phyloP scores from a whole-genome alignment of 2,113 vertebrate species.

The Isurus oxyrinchus region DNA sequence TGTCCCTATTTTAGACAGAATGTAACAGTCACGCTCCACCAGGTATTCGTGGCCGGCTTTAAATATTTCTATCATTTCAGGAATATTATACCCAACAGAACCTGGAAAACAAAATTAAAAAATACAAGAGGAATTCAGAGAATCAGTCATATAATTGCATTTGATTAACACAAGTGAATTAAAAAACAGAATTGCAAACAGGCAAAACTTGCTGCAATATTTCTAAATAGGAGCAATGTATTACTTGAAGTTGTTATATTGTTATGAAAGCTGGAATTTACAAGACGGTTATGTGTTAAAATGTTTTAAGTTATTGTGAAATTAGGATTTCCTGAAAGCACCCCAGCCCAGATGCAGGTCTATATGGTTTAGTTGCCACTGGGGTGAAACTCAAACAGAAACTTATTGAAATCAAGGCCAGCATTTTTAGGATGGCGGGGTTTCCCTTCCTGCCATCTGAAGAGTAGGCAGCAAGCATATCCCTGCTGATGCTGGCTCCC shows the following conservation, averaged over 20 bases:
- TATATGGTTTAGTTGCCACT: too few species aligned
- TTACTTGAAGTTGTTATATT: not conserved
- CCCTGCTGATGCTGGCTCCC: too few species aligned
- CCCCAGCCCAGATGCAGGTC: too few species aligned
- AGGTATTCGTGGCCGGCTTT: constrained; percentile 66
- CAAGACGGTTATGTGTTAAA: not conserved
- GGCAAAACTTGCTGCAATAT: not conserved
- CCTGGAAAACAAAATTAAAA: constrained; percentile 53
- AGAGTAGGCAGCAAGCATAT: too few species aligned
- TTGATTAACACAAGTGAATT: not conserved
- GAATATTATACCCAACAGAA: constrained; percentile 66
- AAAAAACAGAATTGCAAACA: not conserved
- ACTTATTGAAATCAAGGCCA: too few species aligned
- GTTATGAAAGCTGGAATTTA: not conserved
- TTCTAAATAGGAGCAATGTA: not conserved
- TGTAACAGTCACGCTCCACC: constrained; percentile 57
- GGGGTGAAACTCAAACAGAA: too few species aligned
- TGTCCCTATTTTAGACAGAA: constrained; percentile 65
- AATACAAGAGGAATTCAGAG: not conserved
- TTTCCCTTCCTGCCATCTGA: too few species aligned
- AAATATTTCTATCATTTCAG: constrained; percentile 72
- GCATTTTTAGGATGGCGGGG: too few species aligned
- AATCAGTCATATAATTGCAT: not conserved
- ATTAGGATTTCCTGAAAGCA: not conserved
- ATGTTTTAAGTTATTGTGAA: not conserved